Evolutionary conservation across 92 coral and sea anemone species (phyloP).

Genomic region (Micromussa lordhowensis): DNA sequence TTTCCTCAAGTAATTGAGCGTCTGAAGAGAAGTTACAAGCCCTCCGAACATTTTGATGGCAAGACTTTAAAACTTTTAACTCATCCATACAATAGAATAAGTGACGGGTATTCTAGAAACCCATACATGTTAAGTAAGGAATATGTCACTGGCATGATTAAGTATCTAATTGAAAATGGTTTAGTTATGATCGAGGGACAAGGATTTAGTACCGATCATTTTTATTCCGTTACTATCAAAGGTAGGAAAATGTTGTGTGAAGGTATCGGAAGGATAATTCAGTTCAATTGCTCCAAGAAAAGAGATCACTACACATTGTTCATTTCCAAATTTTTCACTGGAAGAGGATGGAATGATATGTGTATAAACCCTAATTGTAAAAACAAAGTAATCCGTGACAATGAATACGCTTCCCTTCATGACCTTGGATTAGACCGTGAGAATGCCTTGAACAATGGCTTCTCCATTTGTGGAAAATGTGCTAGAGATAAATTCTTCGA

Average conservation of each 20-base stretch:
- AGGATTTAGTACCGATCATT: background rate
- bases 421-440: slow-evolving; percentile 1
- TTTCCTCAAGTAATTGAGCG: background rate
- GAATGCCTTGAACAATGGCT: background rate
- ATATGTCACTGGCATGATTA: no score
- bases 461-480: background rate
- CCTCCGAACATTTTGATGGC: no score
- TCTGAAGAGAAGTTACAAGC: background rate
- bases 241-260: background rate
- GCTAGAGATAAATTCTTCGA: background rate
- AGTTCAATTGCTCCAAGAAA: background rate
- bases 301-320: background rate
- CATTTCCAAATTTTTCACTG: no score
- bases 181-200: background rate
- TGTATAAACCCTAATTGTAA: no score
- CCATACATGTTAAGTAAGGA: no score
- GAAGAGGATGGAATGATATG: no score
- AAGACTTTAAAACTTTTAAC: no score
- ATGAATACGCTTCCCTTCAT: no score
- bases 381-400: background rate
- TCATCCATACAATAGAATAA: no score
- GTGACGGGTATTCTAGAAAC: no score
- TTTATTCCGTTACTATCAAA: background rate
- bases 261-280: background rate
- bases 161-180: no score